phyloP scores from a whole-genome alignment of 2,113 vertebrate species.

The Nestor notabilis region DNA sequence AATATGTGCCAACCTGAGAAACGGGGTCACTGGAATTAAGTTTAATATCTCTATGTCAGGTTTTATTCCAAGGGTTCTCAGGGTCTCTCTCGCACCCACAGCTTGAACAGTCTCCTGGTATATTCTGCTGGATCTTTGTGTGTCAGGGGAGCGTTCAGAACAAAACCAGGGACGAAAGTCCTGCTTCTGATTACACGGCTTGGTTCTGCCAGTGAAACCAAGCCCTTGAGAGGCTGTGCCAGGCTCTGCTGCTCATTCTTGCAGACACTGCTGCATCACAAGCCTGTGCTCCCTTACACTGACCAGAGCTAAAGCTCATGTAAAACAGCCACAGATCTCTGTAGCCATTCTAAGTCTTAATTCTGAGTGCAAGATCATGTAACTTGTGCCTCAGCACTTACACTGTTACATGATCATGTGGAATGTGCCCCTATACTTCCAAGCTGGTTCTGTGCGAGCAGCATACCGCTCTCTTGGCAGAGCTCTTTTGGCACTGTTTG shows the following conservation, averaged over 20 bases:
- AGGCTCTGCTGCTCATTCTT: not conserved
- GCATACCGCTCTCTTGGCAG: not conserved
- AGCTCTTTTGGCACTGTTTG: not conserved
- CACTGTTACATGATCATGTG: not conserved
- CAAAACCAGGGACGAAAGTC: not conserved
- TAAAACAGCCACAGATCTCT: not conserved
- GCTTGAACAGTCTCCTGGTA: accelerated
- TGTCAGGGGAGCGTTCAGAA: not conserved
- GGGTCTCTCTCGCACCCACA: not conserved
- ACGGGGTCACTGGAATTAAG: not conserved
- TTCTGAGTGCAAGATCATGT: not conserved
- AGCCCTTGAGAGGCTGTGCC: not conserved
- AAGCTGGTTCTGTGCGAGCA: not conserved
- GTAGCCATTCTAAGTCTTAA: not conserved
- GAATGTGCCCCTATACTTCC: accelerated
- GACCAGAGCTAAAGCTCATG: not conserved
- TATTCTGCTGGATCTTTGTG: not conserved
- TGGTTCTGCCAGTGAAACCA: not conserved
- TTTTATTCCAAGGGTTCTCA: not conserved
- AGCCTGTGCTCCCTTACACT: no score
- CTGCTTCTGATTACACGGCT: not conserved
- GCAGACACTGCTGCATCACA: not conserved
- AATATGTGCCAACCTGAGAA: not conserved
- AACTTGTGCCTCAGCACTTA: not conserved
- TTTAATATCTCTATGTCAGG: not conserved